A percentile compares a stretch with the other conserved stretches of the same genome.
phyloP scores from a whole-genome alignment of 2,888 invertebrate genomes.

The Drosophila macrothrix region DNA sequence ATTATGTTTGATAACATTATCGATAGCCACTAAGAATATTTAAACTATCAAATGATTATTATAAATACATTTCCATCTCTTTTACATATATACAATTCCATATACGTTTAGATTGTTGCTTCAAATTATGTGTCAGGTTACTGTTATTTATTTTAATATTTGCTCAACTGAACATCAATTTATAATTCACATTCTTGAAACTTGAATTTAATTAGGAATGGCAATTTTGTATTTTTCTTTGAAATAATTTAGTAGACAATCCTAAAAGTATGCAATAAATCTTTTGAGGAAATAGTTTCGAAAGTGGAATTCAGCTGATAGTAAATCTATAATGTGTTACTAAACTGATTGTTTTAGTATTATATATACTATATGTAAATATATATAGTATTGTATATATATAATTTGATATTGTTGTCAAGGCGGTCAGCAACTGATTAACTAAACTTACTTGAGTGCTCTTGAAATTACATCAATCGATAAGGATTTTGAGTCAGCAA shows the following conservation, averaged over 20 bases:
- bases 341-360: not conserved
- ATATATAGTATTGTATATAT: not conserved
- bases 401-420: not conserved
- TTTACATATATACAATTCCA: not conserved
- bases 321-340: not conserved
- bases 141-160: not conserved
- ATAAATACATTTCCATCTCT: not conserved
- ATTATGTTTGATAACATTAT: not conserved
- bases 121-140: not conserved
- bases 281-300: no score
- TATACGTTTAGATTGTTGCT: not conserved
- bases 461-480: not conserved
- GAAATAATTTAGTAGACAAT: not conserved
- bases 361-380: not conserved
- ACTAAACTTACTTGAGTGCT: not conserved
- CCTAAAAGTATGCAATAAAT: not conserved
- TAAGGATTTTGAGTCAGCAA: not conserved
- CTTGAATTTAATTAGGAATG: not conserved
- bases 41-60: not conserved
- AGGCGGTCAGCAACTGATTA: not conserved
- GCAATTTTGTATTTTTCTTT: not conserved
- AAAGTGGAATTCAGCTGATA: not conserved
- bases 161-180: not conserved
- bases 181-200: not conserved
- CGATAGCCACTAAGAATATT: not conserved